These are phyloP conservation scores for Kryptolebias ocellatus DNA, from an alignment of 2,797 vertebrate species.

Conservation along the genomic window DNA sequence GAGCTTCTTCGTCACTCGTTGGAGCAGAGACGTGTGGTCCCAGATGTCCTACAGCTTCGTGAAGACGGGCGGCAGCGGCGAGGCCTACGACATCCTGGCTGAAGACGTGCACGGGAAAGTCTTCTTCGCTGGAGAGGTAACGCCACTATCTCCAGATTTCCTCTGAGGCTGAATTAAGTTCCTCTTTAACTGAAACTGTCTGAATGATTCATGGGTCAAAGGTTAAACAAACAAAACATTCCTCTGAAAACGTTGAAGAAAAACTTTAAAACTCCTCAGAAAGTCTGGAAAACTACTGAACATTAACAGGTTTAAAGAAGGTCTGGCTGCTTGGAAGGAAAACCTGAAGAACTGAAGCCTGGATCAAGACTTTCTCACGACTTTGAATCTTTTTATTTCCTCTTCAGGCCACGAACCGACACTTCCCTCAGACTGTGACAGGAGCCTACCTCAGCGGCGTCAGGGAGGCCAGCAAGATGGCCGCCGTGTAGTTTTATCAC, in stretches of 20 bases:
- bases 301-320: no score
- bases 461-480: conserved; percentile 97
- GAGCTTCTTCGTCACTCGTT: conserved; percentile 91
- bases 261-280: no score
- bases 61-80: conserved; percentile 94
- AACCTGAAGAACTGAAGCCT: no score
- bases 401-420: conserved; percentile 92
- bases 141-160: not conserved
- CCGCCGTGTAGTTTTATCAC: conserved; percentile 73
- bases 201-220: no score
- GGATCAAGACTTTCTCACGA: no score
- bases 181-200: not conserved
- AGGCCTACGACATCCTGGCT: conserved; percentile 95
- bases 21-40: conserved; percentile 93
- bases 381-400: not conserved
- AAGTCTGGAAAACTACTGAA: no score
- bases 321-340: no score
- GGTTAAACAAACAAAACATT: no score
- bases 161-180: no score
- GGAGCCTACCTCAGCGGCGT: conserved; percentile 97
- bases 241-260: no score
- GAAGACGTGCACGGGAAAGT: conserved; percentile 94
- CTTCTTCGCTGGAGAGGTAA: conserved; percentile 96
- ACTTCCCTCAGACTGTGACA: conserved; percentile 98
- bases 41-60: conserved; percentile 99